Base-by-base conservation (phyloP, 2,888 invertebrate genomes). In the Morpho helenor region DNA sequence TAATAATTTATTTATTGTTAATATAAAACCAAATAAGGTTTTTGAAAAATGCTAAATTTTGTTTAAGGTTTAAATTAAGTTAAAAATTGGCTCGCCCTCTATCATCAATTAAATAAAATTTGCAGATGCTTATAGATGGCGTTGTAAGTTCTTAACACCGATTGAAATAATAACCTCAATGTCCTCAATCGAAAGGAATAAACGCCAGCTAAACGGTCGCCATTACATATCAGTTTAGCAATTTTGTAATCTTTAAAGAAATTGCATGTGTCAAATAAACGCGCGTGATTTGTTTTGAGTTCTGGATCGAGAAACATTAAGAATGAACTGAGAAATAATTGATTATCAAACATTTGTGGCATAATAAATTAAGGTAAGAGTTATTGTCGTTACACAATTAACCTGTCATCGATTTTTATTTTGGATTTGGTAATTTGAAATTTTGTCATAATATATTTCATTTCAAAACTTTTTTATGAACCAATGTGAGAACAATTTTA, bases 191-290 rank as follows among this genome's bases (percentile, higher is more conserved):
- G 22, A 31, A 54, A 53, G 45, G 10, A 45, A 45, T 10, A 7
- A 45, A 45, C 45, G 9, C 43, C 43, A 54, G n/a, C 40, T 7
- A 48, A 64, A 52, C 59, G 50, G 76, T 80, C 79, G 77, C 79
- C 79, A 82, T 84, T 81, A 82, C 81, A 75, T 80, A 71, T 80
- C 72, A 54, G 59, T 59, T 70, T 68, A 69, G 59, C 69, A 69
- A 70, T 67, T 65, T 66, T 60, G 65, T 63, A 60, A 62, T 69
- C 67, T 51, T 66, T 75, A 82, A 79, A 76, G 82, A 80, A 74
- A 83, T 79, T 80, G 71, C 74, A 76, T 72, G 73, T 79, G 83
- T 83, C 83, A 83, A 76, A 74, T 63, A 65, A 73, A 68, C 66
- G 76, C 80, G 80, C 76, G 81, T 72, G 71, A 71, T 73, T 73